Conservation (phyloP, 2,888 invertebrate genomes). For the Thyatira batis region DNA sequence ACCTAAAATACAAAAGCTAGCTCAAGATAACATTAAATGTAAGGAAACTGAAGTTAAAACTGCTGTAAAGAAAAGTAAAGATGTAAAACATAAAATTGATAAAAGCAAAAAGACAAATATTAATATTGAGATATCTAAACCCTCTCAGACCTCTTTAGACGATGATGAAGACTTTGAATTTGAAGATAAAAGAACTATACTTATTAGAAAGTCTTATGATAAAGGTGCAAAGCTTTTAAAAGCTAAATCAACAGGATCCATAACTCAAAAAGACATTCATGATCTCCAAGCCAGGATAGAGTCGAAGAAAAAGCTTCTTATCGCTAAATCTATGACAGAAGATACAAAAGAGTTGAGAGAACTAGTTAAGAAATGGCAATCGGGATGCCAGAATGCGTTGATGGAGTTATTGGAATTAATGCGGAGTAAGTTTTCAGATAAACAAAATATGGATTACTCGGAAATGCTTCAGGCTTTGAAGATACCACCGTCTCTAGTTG, state of each 20-base stretch:
- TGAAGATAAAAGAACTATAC: conserved; percentile 59
- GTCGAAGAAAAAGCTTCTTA: conserved; percentile 63
- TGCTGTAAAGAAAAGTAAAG: conserved; percentile 9
- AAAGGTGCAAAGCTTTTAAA: conserved; percentile 60
- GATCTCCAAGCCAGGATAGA: conserved; percentile 66
- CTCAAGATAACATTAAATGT: conserved; percentile 21
- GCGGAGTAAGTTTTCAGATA: conserved; percentile 64
- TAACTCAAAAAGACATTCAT: conserved; percentile 70
- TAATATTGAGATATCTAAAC: conserved; percentile 1
- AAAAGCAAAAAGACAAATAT: conserved; percentile 22
- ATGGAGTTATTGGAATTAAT: conserved; percentile 73
- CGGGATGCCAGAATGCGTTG: conserved; percentile 78
- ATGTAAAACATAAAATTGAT: conserved; percentile 16
- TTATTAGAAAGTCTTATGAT: conserved; percentile 62
- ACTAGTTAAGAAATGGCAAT: conserved; percentile 79
- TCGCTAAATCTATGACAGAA: conserved; percentile 60
- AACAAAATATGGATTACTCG: conserved; percentile 68
- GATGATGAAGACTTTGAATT: conserved; percentile 67
- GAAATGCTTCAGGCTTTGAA: conserved; percentile 74
- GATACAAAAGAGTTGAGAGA: conserved; percentile 73
- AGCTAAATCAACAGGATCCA: conserved; percentile 73
- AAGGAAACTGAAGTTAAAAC: conserved; percentile 14
- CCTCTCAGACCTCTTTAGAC: conserved; percentile 49
- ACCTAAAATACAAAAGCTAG: conserved; percentile 34
- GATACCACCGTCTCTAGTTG: conserved; percentile 72